Base-by-base conservation (phyloP, 2,888 invertebrate genomes). In the Xiphydria camelus region DNA sequence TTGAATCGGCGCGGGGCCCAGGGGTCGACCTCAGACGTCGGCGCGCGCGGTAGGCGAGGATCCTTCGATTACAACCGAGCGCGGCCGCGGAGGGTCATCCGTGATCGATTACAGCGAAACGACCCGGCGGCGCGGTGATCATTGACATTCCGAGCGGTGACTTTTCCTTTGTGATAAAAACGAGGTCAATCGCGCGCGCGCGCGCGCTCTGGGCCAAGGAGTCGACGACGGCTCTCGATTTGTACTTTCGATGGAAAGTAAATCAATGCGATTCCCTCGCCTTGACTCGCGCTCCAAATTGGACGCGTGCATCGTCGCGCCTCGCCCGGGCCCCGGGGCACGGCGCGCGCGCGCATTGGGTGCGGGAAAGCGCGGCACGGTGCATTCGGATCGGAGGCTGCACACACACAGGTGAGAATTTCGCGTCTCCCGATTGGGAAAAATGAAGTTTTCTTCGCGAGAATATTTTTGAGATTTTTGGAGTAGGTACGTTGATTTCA, bases 101-200 rank as follows among this genome's bases (percentile, higher is more conserved):
- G n/a, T n/a, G n/a, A n/a, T n/a, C n/a, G n/a, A 29, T 29, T 4
- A 9, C 29, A 12, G 15, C 12, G 29, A 7, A 7, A 14, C 29
- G 29, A 29, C 15, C 29, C n/a, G n/a, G n/a, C n/a, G n/a, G n/a
- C n/a, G n/a, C n/a, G n/a, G n/a, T n/a, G 29, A 29, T 12, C 29
- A 29, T 29, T 29, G 29, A 29, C 29, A 29, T 29, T 29, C 29
- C 29, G 15, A 6, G n/a, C 29, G 15, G 29, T 12, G 29, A 29
- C 45, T 47, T 49, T 56, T 59, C 56, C 57, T 43, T 52, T 52
- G 57, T 60, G 47, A 60, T 60, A 60, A 59, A 59, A 59, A 59
- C 48, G 60, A 50, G 60, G 59, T 60, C 59, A 52, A 45, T 49
- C 36, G 29, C 29, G 29, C 12, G 14, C n/a, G n/a, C n/a, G n/a